These are phyloP conservation scores for Sprattus sprattus DNA, from an alignment of 2,113 vertebrate genomes.

Conservation along the genomic window DNA sequence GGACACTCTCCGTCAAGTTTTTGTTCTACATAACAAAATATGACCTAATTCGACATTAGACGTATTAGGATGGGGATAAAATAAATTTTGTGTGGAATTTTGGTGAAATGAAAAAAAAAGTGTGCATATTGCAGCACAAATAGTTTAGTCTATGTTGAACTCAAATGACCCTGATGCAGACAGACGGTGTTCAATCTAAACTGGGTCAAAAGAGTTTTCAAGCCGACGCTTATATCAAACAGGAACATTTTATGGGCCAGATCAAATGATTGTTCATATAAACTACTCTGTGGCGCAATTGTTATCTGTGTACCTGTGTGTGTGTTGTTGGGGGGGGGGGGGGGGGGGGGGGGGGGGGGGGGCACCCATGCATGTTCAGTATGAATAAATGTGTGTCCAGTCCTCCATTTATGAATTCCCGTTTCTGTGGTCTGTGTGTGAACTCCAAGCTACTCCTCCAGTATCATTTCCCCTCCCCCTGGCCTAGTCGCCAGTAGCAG, in stretches of 20 bases:
- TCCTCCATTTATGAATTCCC: too few relatives aligned
- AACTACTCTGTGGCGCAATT: too few relatives aligned
- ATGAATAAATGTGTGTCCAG: too few relatives aligned
- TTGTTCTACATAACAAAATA: slow-evolving; percentile 5
- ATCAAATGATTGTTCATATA: too few relatives aligned
- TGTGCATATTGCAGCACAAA: background rate
- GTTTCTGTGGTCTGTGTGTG: too few relatives aligned
- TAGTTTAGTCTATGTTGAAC: background rate
- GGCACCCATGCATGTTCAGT: too few relatives aligned
- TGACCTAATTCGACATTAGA: background rate
- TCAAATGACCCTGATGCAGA: background rate
- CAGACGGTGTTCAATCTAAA: background rate
- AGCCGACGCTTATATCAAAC: background rate
- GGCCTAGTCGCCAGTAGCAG: too few relatives aligned
- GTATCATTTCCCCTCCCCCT: too few relatives aligned
- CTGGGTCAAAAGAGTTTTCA: background rate
- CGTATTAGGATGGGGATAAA: background rate
- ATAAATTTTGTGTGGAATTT: background rate
- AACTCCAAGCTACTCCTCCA: too few relatives aligned
- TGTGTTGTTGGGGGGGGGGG: too few relatives aligned
- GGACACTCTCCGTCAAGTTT: background rate
- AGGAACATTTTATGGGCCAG: background rate
- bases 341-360: too few relatives aligned
- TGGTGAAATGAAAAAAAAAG: background rate
- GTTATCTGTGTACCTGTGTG: too few relatives aligned